Evolutionary conservation across 2,113 vertebrate species (phyloP), one percentile per base, ranked within the genome.

Genomic region (Tychaedon coryphoeus): DNA sequence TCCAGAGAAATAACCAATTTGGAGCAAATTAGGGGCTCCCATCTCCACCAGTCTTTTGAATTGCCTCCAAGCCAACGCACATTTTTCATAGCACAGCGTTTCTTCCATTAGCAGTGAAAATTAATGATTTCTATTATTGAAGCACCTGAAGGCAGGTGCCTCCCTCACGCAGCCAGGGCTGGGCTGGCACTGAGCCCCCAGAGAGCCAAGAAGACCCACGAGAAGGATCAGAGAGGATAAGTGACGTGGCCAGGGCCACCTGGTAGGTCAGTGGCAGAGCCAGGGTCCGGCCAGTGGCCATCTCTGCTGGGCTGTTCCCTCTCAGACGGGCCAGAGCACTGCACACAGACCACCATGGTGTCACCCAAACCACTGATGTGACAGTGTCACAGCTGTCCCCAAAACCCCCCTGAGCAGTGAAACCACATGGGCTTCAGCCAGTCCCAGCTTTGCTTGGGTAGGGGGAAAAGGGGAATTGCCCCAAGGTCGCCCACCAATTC

Each of bases 21-120:
- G 69, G 90, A 95, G 76, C 74, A 95, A 95, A 94, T 95, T 75
- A 87, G 86, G 93, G 91, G 61, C 87, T 93, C 84, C 75, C 6
- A 2, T 91, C 94, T 88, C 91, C 58, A 29, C 72, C 72, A 93
- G 92, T 57, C 83, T 86, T 70, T 93, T 53, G 50, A 88, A 90
- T 71, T 61, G 92, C 88, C 82, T 94, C 78, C 61, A n/a, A 93
- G 65, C 88, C 65, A 84, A 86, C 6, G 8, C 38, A 56, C 86
- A 64, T 88, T 80, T 91, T 73, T 91, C 95, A 80, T 11, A 38
- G 51, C 2, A 31, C 77, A 19, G 85, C 13, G 0, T 38, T 90
- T 75, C 74, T 93, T 75, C 78, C 53, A 56, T 93, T 85, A 91
- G 76, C 65, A 56, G 69, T 18, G 57, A 86, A 73, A 91, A 89